These are phyloP conservation scores for Cataglyphis albicans DNA, from an alignment of 2,888 invertebrate species.

Conservation along the genomic window DNA sequence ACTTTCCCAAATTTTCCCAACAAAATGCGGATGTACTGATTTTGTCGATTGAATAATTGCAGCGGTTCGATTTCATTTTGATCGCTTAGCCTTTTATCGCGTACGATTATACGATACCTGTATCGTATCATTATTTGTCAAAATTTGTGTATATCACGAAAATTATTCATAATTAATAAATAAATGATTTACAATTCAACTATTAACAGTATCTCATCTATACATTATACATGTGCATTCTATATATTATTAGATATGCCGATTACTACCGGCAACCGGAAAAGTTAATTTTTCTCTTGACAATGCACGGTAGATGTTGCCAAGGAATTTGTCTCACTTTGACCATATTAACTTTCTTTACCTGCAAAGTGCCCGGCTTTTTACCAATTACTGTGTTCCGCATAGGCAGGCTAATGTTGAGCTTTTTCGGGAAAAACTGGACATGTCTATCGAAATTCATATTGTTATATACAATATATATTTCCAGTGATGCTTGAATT, in stretches of 20 bases:
- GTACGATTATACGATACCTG: not conserved
- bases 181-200: not conserved
- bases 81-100: not conserved
- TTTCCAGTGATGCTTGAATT: not conserved
- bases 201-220: not conserved
- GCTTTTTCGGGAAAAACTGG: conserved; percentile 9
- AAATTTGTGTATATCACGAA: not conserved
- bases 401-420: conserved; percentile 13
- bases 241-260: not conserved
- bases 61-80: not conserved
- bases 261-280: conserved; percentile 4
- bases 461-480: no score
- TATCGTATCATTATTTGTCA: not conserved
- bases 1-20: not conserved
- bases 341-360: conserved; percentile 51
- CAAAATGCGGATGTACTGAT: not conserved
- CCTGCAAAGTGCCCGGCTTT: conserved; percentile 43
- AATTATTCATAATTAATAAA: not conserved
- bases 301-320: conserved; percentile 10
- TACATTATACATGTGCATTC: not conserved
- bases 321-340: conserved; percentile 42
- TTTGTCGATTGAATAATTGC: conserved; percentile 32
- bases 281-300: conserved; percentile 25
- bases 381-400: conserved; percentile 40
- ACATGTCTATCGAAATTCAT: conserved; percentile 13